These are phyloP conservation scores for Hydrozoanthus tunicans DNA, from an alignment of 64 coral and sea anemone species.

Conservation along the genomic window DNA sequence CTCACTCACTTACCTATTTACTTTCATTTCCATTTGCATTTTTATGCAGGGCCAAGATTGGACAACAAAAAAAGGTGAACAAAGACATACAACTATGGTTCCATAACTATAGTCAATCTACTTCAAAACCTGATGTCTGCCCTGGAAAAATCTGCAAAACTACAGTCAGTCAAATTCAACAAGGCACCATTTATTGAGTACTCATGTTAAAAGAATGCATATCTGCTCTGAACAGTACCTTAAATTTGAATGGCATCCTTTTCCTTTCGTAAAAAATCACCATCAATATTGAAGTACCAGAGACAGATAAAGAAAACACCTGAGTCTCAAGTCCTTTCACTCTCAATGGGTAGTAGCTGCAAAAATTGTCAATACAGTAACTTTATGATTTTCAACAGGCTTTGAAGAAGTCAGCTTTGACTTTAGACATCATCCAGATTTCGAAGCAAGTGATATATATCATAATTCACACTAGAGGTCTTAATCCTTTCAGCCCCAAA, in stretches of 20 bases:
- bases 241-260: constrained; percentile 98
- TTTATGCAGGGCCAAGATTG: too few species aligned
- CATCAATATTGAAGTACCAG: constrained; percentile 71
- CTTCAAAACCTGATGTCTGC: too few species aligned
- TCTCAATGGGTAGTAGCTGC: constrained; percentile 77
- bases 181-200: background rate
- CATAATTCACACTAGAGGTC: too few species aligned
- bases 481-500: too few species aligned
- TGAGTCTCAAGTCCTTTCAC: constrained; percentile 89
- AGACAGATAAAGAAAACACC: constrained; percentile 72
- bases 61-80: too few species aligned
- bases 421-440: background rate
- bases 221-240: constrained; percentile 52
- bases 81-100: too few species aligned
- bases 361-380: background rate
- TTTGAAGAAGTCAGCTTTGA: background rate
- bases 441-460: too few species aligned
- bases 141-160: too few species aligned
- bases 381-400: background rate
- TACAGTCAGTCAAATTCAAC: background rate
- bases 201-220: background rate
- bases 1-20: too few species aligned
- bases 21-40: too few species aligned
- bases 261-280: constrained; percentile 94
- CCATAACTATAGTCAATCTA: too few species aligned